Conservation (phyloP, 2,113 vertebrate species). For the Dromaius novaehollandiae region DNA sequence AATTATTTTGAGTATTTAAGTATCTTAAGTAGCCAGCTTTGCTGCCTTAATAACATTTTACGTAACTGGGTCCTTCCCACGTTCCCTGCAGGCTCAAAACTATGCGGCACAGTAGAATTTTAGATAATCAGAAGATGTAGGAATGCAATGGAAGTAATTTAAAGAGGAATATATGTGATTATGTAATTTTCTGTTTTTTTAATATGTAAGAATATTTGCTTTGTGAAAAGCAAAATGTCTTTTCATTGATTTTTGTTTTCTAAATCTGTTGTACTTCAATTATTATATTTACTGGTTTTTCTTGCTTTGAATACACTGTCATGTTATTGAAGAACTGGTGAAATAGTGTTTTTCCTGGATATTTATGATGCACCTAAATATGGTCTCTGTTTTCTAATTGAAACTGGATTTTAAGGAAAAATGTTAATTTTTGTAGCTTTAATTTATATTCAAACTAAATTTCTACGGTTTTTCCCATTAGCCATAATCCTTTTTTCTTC, state of each 20-base stretch:
- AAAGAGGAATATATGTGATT: background rate
- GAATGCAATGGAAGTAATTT: background rate
- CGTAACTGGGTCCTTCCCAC: slow-evolving; percentile 28
- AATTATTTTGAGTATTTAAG: slow-evolving; percentile 58
- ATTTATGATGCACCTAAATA: background rate
- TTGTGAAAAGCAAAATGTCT: background rate
- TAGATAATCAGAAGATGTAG: background rate
- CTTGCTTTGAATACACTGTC: background rate
- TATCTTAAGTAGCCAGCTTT: slow-evolving; percentile 54
- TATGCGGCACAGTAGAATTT: rapidly evolving
- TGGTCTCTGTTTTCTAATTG: background rate
- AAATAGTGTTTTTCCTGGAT: background rate
- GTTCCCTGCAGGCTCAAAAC: background rate
- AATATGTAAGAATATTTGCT: background rate
- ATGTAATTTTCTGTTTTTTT: no score
- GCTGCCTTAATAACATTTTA: slow-evolving; percentile 47
- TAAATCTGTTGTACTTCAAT: background rate
- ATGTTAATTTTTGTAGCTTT: background rate
- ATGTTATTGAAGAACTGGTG: background rate
- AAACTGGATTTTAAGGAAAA: background rate
- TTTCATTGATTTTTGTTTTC: no score
- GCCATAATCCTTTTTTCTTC: background rate
- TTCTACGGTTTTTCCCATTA: background rate
- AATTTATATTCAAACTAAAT: background rate
- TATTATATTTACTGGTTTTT: background rate